These are phyloP conservation scores for Meganola albula DNA, from an alignment of 2,888 invertebrate genomes.

Conservation along the genomic window DNA sequence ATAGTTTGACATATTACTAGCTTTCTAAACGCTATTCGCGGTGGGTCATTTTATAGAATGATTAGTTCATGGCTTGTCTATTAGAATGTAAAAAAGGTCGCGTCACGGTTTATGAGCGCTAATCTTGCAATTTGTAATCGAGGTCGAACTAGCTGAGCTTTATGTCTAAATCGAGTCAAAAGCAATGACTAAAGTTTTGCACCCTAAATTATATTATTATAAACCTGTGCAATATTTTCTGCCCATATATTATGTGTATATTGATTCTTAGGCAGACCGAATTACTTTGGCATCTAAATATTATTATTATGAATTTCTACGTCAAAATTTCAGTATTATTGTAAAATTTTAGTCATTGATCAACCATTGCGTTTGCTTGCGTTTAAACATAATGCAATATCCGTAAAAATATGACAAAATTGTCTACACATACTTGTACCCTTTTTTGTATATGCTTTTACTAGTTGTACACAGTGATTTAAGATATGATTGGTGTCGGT, in stretches of 20 bases:
- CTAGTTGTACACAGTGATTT: no score
- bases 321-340: conserved; percentile 39
- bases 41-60: no score
- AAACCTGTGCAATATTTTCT: conserved; percentile 4
- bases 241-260: conserved; percentile 7
- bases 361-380: conserved; percentile 31
- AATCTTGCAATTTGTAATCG: no score
- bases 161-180: neutral
- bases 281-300: no score
- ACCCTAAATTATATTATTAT: conserved; percentile 7
- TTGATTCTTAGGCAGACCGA: no score
- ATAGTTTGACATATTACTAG: no score
- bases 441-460: conserved; percentile 2
- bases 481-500: no score
- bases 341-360: conserved; percentile 63
- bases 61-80: no score
- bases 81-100: no score
- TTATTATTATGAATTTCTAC: conserved; percentile 9
- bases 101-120: no score
- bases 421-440: conserved; percentile 16
- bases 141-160: neutral
- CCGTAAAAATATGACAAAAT: conserved; percentile 22
- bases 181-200: conserved; percentile 64
- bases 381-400: conserved; percentile 23
- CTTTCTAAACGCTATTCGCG: no score